phyloP scores from a whole-genome alignment of 2,797 vertebrate species.

The Alcedo quadribrachys region DNA sequence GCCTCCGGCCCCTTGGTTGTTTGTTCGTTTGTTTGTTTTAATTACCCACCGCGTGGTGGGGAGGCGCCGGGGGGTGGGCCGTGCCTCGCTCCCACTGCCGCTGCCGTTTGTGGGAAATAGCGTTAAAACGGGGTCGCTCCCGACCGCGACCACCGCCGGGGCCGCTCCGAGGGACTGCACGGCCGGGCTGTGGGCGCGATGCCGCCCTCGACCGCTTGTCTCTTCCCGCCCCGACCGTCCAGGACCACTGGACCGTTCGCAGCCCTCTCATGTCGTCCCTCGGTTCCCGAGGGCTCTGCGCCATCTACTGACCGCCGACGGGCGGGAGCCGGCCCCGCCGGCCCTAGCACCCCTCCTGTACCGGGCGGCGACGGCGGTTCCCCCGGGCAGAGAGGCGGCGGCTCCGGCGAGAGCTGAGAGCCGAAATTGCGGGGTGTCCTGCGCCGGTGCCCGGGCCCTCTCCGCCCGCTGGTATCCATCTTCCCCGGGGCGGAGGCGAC shows the following conservation, averaged over 20 bases:
- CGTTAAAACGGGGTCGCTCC: background rate
- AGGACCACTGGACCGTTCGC: background rate
- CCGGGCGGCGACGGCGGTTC: background rate
- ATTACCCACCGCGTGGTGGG: background rate
- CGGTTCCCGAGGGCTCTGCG: background rate
- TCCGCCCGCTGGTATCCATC: accelerated
- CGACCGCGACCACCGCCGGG: background rate
- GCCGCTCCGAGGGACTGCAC: background rate
- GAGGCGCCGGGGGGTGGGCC: background rate
- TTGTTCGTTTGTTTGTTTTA: background rate
- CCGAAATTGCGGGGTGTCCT: too few relatives aligned
- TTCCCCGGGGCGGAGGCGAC: too few relatives aligned
- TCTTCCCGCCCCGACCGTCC: background rate
- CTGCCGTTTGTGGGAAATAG: background rate
- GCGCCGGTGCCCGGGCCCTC: too few relatives aligned
- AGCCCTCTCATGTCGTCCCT: background rate
- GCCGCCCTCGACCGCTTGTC: background rate
- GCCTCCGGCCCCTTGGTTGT: background rate
- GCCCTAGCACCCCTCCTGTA: background rate
- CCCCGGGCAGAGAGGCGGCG: background rate
- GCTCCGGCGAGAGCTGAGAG: background rate
- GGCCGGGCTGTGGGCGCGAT: background rate
- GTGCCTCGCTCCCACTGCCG: background rate
- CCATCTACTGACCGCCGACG: conserved; percentile 30
- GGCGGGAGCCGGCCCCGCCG: background rate